Percentiles rank a stretch among this genome's conserved stretches.
Conservation (phyloP, 1,140 invertebrate species). For the Zaprionus gabonicus region DNA sequence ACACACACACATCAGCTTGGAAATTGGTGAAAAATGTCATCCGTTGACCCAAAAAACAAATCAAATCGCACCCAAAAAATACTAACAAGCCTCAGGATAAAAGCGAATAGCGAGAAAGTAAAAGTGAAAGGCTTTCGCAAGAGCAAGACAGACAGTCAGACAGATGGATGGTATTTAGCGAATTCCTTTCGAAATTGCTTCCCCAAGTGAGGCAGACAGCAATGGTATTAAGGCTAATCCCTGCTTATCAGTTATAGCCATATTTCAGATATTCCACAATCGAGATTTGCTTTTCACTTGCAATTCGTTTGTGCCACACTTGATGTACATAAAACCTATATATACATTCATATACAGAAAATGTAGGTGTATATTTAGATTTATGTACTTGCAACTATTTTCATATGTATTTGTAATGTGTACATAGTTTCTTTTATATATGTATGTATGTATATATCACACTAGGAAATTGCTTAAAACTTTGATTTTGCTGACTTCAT, state of each 20-base stretch:
- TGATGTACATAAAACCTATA: too few species aligned
- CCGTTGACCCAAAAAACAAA: slow-evolving; percentile 38
- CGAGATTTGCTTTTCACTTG: neutral
- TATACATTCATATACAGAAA: too few species aligned
- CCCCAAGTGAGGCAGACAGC: neutral
- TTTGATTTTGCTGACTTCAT: too few species aligned
- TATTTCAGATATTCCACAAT: neutral
- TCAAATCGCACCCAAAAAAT: slow-evolving; percentile 27
- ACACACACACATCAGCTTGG: slow-evolving; percentile 2
- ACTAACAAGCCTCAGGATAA: slow-evolving; percentile 21
- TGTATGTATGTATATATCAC: too few species aligned
- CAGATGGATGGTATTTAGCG: neutral
- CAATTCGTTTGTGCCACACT: too few species aligned
- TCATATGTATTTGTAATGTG: too few species aligned
- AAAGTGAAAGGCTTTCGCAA: slow-evolving; percentile 16
- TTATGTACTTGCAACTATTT: too few species aligned
- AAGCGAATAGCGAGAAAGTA: slow-evolving; percentile 21
- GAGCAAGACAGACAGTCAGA: neutral
- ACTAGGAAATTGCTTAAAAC: too few species aligned
- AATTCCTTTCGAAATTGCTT: slow-evolving; percentile 7
- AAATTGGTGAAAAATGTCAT: slow-evolving; percentile 65
- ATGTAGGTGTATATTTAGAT: too few species aligned
- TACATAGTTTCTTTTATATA: too few species aligned
- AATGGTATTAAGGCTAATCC: neutral
- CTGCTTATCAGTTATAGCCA: neutral